Conservation (phyloP, 2,888 invertebrate species). For the Sphinx pinastri region DNA sequence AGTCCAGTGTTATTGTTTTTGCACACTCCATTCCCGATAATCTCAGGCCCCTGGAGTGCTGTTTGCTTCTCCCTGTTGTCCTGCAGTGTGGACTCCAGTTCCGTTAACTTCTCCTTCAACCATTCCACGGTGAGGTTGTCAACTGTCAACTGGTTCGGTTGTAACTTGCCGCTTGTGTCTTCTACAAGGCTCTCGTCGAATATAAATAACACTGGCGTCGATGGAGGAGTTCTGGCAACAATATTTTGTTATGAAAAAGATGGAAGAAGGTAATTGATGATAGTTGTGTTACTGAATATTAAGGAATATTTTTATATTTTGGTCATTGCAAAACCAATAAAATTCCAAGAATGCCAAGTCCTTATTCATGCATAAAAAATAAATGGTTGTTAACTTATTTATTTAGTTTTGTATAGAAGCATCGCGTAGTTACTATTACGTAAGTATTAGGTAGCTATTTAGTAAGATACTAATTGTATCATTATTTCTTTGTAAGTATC, state of each 20-base stretch:
- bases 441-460: no score
- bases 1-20: slow-evolving; percentile 77
- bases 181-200: slow-evolving; percentile 95
- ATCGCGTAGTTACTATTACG: no score
- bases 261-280: no score
- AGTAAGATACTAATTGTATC: no score
- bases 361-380: no score
- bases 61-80: slow-evolving; percentile 89
- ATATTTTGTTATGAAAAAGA: not conserved
- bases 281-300: no score
- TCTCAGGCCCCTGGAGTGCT: slow-evolving; percentile 82
- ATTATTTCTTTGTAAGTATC: no score
- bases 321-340: no score
- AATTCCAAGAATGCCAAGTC: no score
- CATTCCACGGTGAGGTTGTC: slow-evolving; percentile 97
- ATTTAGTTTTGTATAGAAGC: no score
- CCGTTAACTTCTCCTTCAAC: slow-evolving; percentile 90
- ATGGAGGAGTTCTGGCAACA: slow-evolving; percentile 88
- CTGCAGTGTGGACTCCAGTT: slow-evolving; percentile 91
- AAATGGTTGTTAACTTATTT: no score
- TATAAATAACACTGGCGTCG: slow-evolving; percentile 90
- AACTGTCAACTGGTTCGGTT: slow-evolving; percentile 94
- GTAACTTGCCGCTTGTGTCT: slow-evolving; percentile 93
- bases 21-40: slow-evolving; percentile 78
- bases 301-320: no score